Base-by-base conservation (phyloP, 2,113 vertebrate genomes). In the Cnemophilus loriae region DNA sequence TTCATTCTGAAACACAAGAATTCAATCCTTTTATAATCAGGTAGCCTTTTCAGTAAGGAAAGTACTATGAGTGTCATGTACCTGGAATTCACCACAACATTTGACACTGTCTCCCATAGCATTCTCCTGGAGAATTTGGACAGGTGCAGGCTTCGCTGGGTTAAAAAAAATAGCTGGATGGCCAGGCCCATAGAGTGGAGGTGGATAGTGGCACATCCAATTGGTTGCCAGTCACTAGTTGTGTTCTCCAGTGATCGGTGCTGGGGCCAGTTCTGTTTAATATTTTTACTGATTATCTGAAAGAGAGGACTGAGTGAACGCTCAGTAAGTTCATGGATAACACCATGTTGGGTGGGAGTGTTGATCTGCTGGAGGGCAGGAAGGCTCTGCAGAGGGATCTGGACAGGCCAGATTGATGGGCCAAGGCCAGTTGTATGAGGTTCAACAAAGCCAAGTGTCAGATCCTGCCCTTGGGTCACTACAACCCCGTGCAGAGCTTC, bases 401-500 rank as follows among this genome's bases (percentile, higher is more conserved):
- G 30, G 11, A 35, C 49, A 56, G 13, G 5, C 13, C 32, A 26
- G 35, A 49, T 64, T 3, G 0, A 21, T 22, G 26, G 11, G 5
- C 13, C 24, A 41, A 42, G 10, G 24, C 13, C 24, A 71, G 3
- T 1, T 23, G 13, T 30, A 5, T 32, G 41, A 47, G 6, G 17
- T 32, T 71, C n/a, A 49, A 22, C 6, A 56, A 71, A 11, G 24
- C 2, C 41, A 32, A 49, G 7, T 32, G 24, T 9, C 41, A 55
- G 16, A 26, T 63, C 9, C 16, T 71, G n/a, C 30, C 5, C 32
- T 15, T 21, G 7, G 13, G 35, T 18, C 7, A 42, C 26, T 30
- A 47, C 6, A 71, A 11, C 30, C 24, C n/a, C 0, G 0, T 24
- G 20, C 20, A 41, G 20, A 8, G 8, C 6, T 35, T 16, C 6